Conservation (phyloP, 2,797 vertebrate genomes). For the Sebastes kiyomatsui region DNA sequence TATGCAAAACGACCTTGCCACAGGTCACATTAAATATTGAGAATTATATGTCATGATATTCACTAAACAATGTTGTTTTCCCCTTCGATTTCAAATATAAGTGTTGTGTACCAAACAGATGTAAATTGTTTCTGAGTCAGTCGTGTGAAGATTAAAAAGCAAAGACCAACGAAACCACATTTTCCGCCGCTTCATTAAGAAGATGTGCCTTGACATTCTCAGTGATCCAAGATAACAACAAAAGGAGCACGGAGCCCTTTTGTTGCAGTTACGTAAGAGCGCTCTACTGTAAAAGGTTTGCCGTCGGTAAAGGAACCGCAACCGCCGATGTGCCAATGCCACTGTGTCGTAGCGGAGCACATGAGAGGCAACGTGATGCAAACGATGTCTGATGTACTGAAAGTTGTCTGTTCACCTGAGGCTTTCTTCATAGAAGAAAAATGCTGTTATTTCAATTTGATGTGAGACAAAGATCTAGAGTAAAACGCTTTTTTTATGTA, state of each 20-base stretch:
- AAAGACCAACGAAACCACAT: constrained; percentile 8
- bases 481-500: background rate
- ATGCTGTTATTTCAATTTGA: constrained; percentile 1
- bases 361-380: constrained; percentile 49
- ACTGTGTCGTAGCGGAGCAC: constrained; percentile 11
- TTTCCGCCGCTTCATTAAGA: constrained; percentile 30
- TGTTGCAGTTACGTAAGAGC: constrained; percentile 53
- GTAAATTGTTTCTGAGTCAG: constrained; percentile 5
- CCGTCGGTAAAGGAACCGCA: constrained; percentile 12
- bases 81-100: background rate
- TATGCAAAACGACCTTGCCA: constrained; percentile 11
- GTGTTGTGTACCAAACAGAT: background rate
- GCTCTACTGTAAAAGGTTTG: constrained; percentile 49
- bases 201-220: constrained; percentile 50
- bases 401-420: constrained; percentile 38
- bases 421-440: constrained; percentile 28
- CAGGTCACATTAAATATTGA: constrained; percentile 11
- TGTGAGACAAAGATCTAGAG: background rate
- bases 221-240: constrained; percentile 63
- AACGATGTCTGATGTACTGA: constrained; percentile 8
- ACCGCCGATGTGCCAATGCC: background rate
- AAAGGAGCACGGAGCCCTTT: constrained; percentile 34
- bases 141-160: constrained; percentile 6
- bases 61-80: background rate
- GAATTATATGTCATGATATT: background rate